Conservation (phyloP, 2,113 vertebrate genomes). For the Pandion haliaetus region DNA sequence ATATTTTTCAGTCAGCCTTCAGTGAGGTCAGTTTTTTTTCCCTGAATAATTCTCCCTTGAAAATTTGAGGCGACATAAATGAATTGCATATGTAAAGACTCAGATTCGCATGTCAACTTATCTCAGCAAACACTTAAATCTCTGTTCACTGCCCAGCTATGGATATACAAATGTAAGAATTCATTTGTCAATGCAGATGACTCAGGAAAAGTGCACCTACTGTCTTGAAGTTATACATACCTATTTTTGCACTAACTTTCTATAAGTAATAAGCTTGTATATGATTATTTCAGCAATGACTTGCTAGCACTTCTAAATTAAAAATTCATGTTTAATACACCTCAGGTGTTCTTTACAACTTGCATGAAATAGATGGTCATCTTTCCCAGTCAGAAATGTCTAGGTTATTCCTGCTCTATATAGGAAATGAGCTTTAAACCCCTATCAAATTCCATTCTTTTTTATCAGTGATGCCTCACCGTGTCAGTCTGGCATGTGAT, state of each 20-base stretch:
- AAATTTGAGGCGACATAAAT: conserved; percentile 19
- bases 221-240: background rate
- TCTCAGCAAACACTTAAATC: background rate
- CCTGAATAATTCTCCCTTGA: background rate
- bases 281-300: background rate
- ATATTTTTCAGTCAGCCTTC: conserved; percentile 4
- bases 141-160: background rate
- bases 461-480: background rate
- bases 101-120: background rate
- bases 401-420: background rate
- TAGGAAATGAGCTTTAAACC: background rate
- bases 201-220: background rate
- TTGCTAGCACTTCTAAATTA: background rate
- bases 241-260: background rate
- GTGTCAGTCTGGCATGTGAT: background rate
- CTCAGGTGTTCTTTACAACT: background rate
- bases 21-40: background rate
- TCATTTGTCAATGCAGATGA: background rate
- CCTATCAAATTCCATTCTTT: rapidly evolving
- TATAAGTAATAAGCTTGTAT: background rate
- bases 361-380: background rate
- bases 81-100: conserved; percentile 2
- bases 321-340: background rate
- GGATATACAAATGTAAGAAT: background rate
- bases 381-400: background rate